Base-by-base conservation (phyloP, 2,888 invertebrate genomes). In the Eilema caniola region DNA sequence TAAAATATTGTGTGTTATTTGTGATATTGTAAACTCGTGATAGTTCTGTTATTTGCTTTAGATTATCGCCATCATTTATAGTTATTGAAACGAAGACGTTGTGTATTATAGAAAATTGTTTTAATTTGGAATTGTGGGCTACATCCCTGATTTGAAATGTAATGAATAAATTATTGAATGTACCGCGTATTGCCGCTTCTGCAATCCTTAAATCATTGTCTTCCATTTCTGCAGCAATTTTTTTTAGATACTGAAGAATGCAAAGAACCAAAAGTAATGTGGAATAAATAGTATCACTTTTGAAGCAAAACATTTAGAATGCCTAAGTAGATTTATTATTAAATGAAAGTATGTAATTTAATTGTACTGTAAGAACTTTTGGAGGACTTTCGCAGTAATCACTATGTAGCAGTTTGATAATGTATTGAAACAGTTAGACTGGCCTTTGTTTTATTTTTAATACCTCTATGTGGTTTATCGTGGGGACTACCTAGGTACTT, bases 71-170 rank as follows among this genome's bases (percentile, higher is more conserved):
- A 73, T 90, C 86, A 79, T 84, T 83, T 31, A 86, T 74, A 64
- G 89, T 87, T 24, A 89, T 77, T 31, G 88, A 85, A 23, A 84
- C 79, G 66, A 93, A 89, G 75, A 85, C 89, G 59, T 90, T 88
- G 73, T 90, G 89, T 69, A 91, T 82, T 28, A 76, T 78, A 3
- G 86, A 81, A 77, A 87, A 89, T 63, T 90, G 86, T 73, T 82
- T 85, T 4, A 89, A 76, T 62, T 79, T 87, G 7, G 79, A 71
- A 20, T 80, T 86, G 25, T 80, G 78, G 31, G 82, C 79, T 2
- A 80, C 67, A 53, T 77, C 75, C 53, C 80, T 84, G n/a, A 90
- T 69, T 70, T 84, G 85, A 1, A 93, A 81, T 67, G 66, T 75
- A 12, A 80, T 72, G 74, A 93, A 91, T 67, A 93, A 70, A 69